These are phyloP conservation scores for Heterotis niloticus DNA, from an alignment of 2,113 vertebrate species.

Conservation along the genomic window DNA sequence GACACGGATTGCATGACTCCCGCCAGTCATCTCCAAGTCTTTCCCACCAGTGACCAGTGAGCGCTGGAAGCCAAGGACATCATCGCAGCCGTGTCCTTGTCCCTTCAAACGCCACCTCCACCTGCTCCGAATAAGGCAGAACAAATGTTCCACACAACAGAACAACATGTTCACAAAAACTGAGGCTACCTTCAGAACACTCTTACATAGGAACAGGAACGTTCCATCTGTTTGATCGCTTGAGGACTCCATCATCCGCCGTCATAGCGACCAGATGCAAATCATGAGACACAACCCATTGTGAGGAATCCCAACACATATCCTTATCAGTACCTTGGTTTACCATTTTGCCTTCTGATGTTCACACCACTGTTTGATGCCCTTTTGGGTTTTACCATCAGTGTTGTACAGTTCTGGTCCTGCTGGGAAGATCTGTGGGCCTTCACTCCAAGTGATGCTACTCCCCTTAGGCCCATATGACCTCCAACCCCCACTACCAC, in stretches of 20 bases:
- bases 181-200: too few species aligned
- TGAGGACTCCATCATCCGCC: neutral
- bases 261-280: neutral
- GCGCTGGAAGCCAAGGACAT: neutral
- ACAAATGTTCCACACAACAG: neutral
- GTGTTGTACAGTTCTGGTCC: neutral
- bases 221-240: neutral
- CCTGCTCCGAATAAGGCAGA: slow-evolving; percentile 3
- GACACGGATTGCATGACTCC: neutral
- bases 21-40: neutral
- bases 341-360: neutral
- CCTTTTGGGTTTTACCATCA: too few species aligned
- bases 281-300: neutral
- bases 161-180: too few species aligned
- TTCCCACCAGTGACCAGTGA: neutral
- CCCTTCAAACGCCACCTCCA: neutral
- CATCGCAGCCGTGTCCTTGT: neutral
- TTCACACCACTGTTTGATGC: too few species aligned
- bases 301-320: neutral
- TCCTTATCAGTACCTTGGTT: neutral
- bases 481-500: neutral
- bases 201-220: neutral
- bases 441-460: neutral
- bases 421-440: slow-evolving; percentile 17
- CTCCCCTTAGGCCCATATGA: neutral